These are phyloP conservation scores for Agrilus mali DNA, from an alignment of 2,888 invertebrate species.

Conservation along the genomic window DNA sequence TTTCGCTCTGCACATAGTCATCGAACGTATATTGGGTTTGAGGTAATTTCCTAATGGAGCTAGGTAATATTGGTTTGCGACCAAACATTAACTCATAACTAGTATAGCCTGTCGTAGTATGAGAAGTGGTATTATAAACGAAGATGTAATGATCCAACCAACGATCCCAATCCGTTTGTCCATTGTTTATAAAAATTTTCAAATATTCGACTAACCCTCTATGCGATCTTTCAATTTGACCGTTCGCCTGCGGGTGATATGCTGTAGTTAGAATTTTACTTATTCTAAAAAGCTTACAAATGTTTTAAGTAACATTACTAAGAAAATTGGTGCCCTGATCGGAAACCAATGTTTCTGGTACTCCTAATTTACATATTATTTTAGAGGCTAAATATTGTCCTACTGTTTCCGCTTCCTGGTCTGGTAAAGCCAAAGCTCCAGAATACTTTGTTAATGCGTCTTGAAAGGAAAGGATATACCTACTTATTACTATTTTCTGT, in stretches of 20 bases:
- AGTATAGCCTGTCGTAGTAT: constrained; percentile 15
- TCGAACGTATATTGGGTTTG: constrained; percentile 13
- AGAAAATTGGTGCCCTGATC: constrained; percentile 11
- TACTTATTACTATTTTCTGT: constrained; percentile 15
- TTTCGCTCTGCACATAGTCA: background rate
- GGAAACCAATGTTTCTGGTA: constrained; percentile 5
- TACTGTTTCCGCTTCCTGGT: constrained; percentile 19
- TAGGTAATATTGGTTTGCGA: constrained; percentile 10
- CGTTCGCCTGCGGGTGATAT: constrained; percentile 19
- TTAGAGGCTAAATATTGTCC: constrained; percentile 13
- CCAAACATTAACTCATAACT: constrained; percentile 19
- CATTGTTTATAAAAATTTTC: constrained; percentile 16
- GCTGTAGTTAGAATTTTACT: constrained; percentile 18
- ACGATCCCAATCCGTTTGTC: constrained; percentile 21
- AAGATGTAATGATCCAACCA: constrained; percentile 18
- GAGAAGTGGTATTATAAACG: constrained; percentile 18
- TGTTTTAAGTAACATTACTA: constrained; percentile 16
- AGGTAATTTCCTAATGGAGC: constrained; percentile 12
- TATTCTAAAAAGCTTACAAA: constrained; percentile 18
- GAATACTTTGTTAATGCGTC: constrained; percentile 21
- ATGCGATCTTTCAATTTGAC: constrained; percentile 21
- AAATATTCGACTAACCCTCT: constrained; percentile 19
- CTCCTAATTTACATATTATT: too few species aligned
- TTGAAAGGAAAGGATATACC: constrained; percentile 19
- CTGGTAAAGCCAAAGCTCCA: constrained; percentile 16